Evolutionary conservation across 2,113 vertebrate species (phyloP), one percentile per base, ranked within the genome.

Genomic region (Percina caprodes): DNA sequence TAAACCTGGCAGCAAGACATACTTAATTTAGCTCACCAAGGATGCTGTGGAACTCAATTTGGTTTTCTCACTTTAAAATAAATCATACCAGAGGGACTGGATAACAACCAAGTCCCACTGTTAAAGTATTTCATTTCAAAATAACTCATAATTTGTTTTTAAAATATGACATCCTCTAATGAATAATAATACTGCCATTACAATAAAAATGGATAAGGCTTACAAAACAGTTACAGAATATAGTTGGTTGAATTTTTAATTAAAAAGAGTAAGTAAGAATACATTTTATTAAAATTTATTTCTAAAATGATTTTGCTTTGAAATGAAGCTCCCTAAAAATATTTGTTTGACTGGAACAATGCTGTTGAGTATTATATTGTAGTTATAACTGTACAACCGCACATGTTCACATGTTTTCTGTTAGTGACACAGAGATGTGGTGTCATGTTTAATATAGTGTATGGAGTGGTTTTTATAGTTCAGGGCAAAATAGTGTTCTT

Each of bases 381-480:
- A 58, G 21, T 48, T 58, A 49, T 5, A 74, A 12, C 45, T 75
- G 13, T 46, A 46, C 39, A 39, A 24, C 11, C 70, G n/a, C 74
- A 21, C 19, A 73, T 72, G 33, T 77, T 49, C 14, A 52, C 10
- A 52, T 21, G 16, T 33, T 73, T n/a, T 35, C 45, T 81, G 15
- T 61, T 49, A 12, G 1, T 19, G 33, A 49, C 6, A 59, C 15
- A 71, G n/a, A 52, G 12, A 58, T 45, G 26, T 73, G 13, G 8
- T 24, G 21, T 65, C 23, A 24, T 62, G 42, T 65, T 72, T 39
- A 45, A 42, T 49, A 16, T 8, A 48, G 7, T 63, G 5, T 69
- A 67, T 58, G 24, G 45, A 91, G 86, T 91, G 88, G 85, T 91
- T 88, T 88, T 86, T 52, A 78, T 60, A 56, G 24, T 30, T 81